Base-by-base conservation (phyloP, 2,888 invertebrate genomes). In the Trisateles emortualis region DNA sequence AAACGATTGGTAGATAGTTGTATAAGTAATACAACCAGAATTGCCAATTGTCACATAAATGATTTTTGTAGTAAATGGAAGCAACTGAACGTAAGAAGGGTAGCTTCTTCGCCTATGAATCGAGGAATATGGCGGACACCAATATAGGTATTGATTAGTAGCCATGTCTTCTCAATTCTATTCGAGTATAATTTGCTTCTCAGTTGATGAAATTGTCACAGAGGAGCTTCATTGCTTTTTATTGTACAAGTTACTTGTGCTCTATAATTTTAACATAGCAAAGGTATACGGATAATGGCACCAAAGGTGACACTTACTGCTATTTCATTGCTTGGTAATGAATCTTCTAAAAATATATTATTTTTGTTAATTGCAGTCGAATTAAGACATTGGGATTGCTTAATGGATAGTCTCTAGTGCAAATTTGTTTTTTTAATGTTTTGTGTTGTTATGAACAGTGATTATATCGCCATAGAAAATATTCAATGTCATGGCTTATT, bases 231-330 rank as follows among this genome's bases (percentile, higher is more conserved):
- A 74, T 68, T 74, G 83, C 83, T 81, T 79, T 63, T 71, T 61
- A 57, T 38, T 67, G 80, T 84, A 82, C 83, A 83, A 63, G 64
- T 75, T 62, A 74, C 72, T 78, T 78, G 70, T 81, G 84, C 86
- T 85, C 80, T 83, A 68, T 83, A 84, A 83, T 79, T 74, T 72
- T 84, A 79, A 84, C 77, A 83, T 87, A 88, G 87, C 78, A 81
- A 88, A 84, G 76, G 88, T 90, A 90, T 90, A 90, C 85, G 86
- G 85, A 85, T 80, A 81, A 72, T 76, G 78, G 79, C 83, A 86
- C 87, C 87, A 80, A 84, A 87, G 88, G 90, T 90, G 91, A 81
- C 76, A 68, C 74, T 68, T 78, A 73, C 75, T 76, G 74, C 77
- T 80, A 78, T 78, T 81, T 79, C 72, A 79, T 78, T 77, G 79